Percentiles rank a stretch among this genome's conserved stretches.
These are phyloP conservation scores for Lasioglossum calceatum DNA, from an alignment of 2,888 invertebrate genomes.

Conservation along the genomic window DNA sequence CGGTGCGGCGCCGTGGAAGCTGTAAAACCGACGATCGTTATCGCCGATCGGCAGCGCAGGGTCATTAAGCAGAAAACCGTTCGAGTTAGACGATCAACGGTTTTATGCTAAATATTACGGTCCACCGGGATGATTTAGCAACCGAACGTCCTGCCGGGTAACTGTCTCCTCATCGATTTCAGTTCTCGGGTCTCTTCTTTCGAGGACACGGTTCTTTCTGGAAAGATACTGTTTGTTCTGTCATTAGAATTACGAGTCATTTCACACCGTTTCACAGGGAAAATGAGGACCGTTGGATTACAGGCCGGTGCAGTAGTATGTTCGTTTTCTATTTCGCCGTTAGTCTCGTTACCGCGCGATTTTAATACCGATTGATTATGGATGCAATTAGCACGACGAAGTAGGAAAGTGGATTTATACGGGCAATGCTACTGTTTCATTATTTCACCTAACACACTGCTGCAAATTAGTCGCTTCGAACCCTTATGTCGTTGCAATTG, in stretches of 20 bases:
- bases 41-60: constrained; percentile 10
- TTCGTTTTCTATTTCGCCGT: too few species aligned
- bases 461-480: background rate
- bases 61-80: constrained; percentile 22
- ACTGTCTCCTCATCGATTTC: background rate
- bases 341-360: too few species aligned
- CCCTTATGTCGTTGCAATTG: background rate
- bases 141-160: background rate
- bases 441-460: background rate
- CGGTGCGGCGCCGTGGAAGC: background rate
- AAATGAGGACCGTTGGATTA: too few species aligned
- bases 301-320: too few species aligned
- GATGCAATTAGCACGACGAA: too few species aligned
- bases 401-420: too few species aligned
- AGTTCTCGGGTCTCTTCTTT: background rate
- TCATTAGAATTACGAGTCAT: too few species aligned
- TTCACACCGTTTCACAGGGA: too few species aligned
- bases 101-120: constrained; percentile 14
- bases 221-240: too few species aligned
- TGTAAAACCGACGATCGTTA: constrained; percentile 38
- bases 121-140: background rate
- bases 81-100: constrained; percentile 17
- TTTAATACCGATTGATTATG: too few species aligned
- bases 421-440: background rate
- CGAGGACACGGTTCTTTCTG: background rate